These are phyloP conservation scores for Centruroides vittatus DNA, from an alignment of 1,140 invertebrate species.

Conservation along the genomic window DNA sequence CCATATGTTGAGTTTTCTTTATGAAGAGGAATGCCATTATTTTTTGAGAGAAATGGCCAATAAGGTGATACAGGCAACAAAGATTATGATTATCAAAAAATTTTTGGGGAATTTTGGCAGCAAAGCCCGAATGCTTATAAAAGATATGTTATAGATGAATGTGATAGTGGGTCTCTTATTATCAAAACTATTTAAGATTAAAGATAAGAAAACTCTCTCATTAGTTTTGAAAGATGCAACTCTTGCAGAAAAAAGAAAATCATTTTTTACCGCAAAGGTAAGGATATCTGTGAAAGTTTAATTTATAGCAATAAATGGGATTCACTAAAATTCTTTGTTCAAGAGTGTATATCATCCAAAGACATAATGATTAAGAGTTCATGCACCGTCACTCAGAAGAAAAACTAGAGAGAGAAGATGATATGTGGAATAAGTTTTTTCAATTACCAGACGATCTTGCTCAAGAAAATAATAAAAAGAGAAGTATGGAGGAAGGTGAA, in stretches of 20 bases:
- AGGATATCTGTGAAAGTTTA: no score
- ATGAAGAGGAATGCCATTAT: background rate
- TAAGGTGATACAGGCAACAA: constrained; percentile 2
- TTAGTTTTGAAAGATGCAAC: background rate
- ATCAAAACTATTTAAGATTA: background rate
- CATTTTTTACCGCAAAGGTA: no score
- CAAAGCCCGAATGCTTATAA: constrained; percentile 4
- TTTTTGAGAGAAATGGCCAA: background rate
- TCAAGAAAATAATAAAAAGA: constrained; percentile 3
- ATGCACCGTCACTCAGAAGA: no score
- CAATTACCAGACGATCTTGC: constrained; percentile 4
- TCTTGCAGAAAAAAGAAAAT: no score
- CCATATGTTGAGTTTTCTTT: constrained; percentile 7
- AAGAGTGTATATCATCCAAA: constrained; percentile 3
- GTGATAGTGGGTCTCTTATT: background rate
- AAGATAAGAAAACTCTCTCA: background rate
- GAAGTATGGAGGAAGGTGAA: constrained; percentile 3
- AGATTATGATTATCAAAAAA: constrained; percentile 10
- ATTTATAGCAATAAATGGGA: background rate
- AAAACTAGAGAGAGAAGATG: background rate
- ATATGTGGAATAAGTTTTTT: constrained; percentile 2
- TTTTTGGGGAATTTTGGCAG: constrained; percentile 10
- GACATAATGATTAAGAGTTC: constrained; percentile 2
- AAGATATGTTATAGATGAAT: constrained; percentile 3
- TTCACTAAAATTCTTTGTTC: constrained; percentile 4